A percentile compares a stretch with the other conserved stretches of the same genome.
Conservation (phyloP, 92 coral and sea anemone species). For the Desmophyllum pertusum region DNA sequence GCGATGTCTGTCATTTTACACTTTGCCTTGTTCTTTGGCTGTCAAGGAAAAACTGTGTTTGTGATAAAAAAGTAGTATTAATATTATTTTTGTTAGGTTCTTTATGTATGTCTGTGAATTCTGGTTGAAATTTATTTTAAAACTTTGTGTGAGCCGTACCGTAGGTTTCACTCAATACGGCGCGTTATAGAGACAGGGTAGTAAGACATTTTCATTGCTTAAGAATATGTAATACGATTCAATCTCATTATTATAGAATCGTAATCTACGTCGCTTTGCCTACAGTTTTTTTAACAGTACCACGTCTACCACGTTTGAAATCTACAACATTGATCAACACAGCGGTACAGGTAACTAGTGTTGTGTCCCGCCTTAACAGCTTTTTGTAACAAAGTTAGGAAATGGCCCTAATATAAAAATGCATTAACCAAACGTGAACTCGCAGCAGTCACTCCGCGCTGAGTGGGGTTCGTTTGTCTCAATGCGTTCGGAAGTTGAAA, state of each 20-base stretch:
- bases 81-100: not conserved
- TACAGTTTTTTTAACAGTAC: not conserved
- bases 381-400: not conserved
- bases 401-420: conserved; percentile 11
- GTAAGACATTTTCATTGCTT: not conserved
- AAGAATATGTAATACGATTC: not conserved
- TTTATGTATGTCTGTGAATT: not conserved
- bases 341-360: not conserved
- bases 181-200: not conserved
- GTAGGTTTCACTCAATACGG: too few species aligned
- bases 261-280: not conserved
- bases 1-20: not conserved
- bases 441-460: not conserved
- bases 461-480: not conserved
- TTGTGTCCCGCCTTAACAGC: conserved; percentile 10
- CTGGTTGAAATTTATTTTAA: too few species aligned
- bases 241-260: not conserved
- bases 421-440: conserved; percentile 4
- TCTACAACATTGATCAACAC: not conserved
- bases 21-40: not conserved
- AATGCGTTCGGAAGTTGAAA: not conserved
- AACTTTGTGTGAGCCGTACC: too few species aligned
- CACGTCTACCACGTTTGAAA: conserved; percentile 3
- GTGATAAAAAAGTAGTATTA: not conserved
- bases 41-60: not conserved